Evolutionary conservation across 2,113 vertebrate species (phyloP).

Genomic region (Cavia porcellus): DNA sequence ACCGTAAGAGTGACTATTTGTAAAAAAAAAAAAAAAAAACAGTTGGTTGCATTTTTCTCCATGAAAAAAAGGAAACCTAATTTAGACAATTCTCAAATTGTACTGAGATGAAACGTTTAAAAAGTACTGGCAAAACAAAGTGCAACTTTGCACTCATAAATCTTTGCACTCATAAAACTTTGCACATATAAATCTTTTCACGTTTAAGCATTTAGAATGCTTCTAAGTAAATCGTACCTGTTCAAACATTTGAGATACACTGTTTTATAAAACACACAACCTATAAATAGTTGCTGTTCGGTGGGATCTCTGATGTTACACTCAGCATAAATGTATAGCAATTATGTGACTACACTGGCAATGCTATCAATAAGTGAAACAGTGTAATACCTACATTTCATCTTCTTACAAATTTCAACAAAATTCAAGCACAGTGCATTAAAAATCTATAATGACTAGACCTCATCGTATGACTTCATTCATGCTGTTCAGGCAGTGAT

Average conservation of each 20-base stretch:
- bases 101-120: neutral
- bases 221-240: slow-evolving; percentile 27
- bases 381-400: neutral
- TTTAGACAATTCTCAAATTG: slow-evolving; percentile 40
- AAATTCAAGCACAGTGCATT: slow-evolving; percentile 41
- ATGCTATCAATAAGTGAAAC: neutral
- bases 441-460: neutral
- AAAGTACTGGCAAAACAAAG: slow-evolving; percentile 22
- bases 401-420: slow-evolving; percentile 19
- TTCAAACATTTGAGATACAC: neutral
- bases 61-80: slow-evolving; percentile 29
- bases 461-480: neutral
- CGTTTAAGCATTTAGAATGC: slow-evolving; percentile 38
- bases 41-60: slow-evolving; percentile 18
- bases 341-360: neutral
- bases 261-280: slow-evolving; percentile 37
- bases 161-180: too few species aligned
- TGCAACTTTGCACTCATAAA: neutral
- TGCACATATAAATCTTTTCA: neutral
- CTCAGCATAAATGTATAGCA: neutral
- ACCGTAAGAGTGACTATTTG: slow-evolving; percentile 10
- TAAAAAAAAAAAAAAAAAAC: neutral
- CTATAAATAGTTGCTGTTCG: neutral
- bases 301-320: neutral
- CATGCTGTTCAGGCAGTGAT: neutral